These are phyloP conservation scores for Limenitis camilla DNA, from an alignment of 2,888 invertebrate genomes.

Conservation along the genomic window DNA sequence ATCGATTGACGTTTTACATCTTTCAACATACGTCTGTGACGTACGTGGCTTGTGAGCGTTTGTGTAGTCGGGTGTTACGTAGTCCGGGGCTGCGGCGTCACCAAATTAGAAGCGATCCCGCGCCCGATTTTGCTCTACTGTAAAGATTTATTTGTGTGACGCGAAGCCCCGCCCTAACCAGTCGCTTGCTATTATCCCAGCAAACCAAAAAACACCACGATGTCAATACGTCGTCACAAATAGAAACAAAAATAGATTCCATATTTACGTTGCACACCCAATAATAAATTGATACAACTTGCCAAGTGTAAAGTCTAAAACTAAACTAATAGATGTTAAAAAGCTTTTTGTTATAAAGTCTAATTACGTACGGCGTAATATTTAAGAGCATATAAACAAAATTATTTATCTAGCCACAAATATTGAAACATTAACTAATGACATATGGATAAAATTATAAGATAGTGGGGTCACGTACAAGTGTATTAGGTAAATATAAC, in stretches of 20 bases:
- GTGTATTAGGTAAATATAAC: too few relatives aligned
- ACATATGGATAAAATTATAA: too few relatives aligned
- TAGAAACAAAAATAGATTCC: constrained; percentile 35
- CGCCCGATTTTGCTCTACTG: constrained; percentile 35
- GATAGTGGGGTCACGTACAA: too few relatives aligned
- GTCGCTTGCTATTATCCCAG: constrained; percentile 35
- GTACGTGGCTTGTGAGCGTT: constrained; percentile 6
- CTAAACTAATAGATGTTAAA: background rate
- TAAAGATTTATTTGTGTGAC: constrained; percentile 50
- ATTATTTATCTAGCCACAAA: too few relatives aligned
- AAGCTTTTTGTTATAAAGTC: too few relatives aligned
- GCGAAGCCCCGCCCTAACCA: constrained; percentile 52
- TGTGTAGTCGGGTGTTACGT: constrained; percentile 25
- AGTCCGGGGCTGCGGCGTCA: constrained; percentile 46
- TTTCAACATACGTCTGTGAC: constrained; percentile 16
- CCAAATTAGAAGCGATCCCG: constrained; percentile 65
- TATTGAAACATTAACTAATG: too few relatives aligned
- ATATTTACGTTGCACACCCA: constrained; percentile 31
- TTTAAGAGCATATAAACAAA: too few relatives aligned
- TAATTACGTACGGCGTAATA: too few relatives aligned
- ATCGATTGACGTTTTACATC: constrained; percentile 17
- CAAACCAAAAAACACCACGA: constrained; percentile 46
- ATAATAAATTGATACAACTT: constrained; percentile 13
- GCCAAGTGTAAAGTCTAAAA: constrained; percentile 9
- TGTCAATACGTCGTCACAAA: constrained; percentile 38